Base-by-base conservation (phyloP, 2,888 invertebrate genomes). In the Calameuta filiformis region DNA sequence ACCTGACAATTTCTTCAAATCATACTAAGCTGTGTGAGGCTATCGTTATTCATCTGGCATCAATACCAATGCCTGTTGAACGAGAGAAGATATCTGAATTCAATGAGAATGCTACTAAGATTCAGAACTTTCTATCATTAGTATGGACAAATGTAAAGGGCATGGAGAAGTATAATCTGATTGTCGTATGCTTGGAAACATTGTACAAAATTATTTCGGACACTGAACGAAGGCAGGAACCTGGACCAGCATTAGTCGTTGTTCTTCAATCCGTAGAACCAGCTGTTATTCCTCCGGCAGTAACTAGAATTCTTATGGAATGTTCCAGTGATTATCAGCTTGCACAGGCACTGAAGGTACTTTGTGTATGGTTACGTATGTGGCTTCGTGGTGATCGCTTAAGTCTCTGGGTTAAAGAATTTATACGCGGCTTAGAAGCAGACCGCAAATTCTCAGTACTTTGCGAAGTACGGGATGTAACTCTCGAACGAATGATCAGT, bases 321-420 rank as follows among this genome's bases (percentile, higher is more conserved):
- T 91, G 92, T 12, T 81, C 81, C 4, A 90, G 88, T 0, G 93
- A 94, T 15, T 92, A 92, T 0, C 94, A 94, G 68, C 92, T 96
- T 12, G 93, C 94, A 31, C 93, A 94, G 75, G 94, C 95, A 0
- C 92, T 96, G 3, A 92, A 93, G 33, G 93, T 94, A 74, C 92
- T 96, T 1, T 96, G 95, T 86, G 92, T 92, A n/a, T 96, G 96
- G 96, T 89, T 95, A 77, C 92, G 93, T 1, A 92, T 93, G 77
- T 95, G 95, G 93, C 93, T 93, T 35, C 93, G 93, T 80, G 94
- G 94, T 0, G 93, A 94, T 3, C 93, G 94, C 73, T 92, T 96
- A 0, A 94, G 94, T 35, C 92, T 93, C 12, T 95, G 96, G 94
- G 94, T 96, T 1, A 91, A 95, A 85, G 93, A 94, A 4, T 94